phyloP scores from a whole-genome alignment of 2,797 vertebrate genomes.

The Eulemur coronatus region DNA sequence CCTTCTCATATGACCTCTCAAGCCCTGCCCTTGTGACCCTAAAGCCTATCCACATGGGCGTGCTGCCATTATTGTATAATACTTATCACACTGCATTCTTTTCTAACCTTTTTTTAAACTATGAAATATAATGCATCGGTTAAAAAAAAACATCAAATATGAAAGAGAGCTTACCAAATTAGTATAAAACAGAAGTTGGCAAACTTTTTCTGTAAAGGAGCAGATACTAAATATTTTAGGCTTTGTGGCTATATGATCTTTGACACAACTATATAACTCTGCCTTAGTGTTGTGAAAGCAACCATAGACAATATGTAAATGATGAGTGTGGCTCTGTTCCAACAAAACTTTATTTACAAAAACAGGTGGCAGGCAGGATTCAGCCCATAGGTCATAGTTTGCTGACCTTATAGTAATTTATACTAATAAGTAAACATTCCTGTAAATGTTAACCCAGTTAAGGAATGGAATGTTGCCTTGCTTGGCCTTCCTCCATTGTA shows the following conservation, averaged over 20 bases:
- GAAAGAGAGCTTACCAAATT: background rate
- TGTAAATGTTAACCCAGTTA: background rate
- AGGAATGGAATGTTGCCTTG: background rate
- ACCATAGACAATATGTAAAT: background rate
- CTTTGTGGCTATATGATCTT: background rate
- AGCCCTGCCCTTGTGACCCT: background rate
- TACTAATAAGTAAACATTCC: background rate
- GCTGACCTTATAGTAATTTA: background rate
- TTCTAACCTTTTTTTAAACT: background rate
- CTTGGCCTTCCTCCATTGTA: background rate
- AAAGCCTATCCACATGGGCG: background rate
- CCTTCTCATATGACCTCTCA: background rate
- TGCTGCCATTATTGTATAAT: background rate
- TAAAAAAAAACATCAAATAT: background rate
- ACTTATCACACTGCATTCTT: background rate
- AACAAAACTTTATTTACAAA: background rate
- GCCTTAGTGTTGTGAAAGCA: background rate
- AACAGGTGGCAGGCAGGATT: background rate
- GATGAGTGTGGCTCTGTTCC: background rate
- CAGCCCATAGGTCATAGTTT: background rate
- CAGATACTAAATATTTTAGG: background rate
- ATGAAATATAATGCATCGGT: background rate
- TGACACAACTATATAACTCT: background rate
- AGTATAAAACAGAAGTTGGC: background rate
- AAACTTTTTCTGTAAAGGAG: background rate